phyloP scores from a whole-genome alignment of 2,888 invertebrate genomes.

The Capitulum mitella region DNA sequence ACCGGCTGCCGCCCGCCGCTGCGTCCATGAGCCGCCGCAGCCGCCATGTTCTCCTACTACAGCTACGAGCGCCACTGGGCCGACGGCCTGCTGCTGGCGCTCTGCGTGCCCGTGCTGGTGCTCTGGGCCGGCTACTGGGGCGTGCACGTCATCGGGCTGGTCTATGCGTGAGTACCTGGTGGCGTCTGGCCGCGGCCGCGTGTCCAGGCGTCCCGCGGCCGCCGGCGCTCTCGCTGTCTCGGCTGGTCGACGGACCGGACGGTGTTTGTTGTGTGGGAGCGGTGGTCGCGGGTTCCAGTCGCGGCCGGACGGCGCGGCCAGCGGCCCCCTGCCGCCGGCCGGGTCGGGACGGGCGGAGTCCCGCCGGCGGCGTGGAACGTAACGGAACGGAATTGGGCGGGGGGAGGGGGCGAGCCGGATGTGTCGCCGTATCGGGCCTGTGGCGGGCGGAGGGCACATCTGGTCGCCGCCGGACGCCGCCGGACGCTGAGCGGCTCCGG shows the following conservation, averaged over 20 bases:
- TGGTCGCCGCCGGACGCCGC: no score
- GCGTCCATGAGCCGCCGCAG: not conserved
- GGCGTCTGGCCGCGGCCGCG: not conserved
- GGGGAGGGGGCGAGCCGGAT: no score
- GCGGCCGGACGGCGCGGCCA: not conserved
- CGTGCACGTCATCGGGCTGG: not conserved
- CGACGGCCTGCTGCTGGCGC: constrained; percentile 1
- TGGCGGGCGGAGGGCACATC: no score
- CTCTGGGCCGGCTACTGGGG: constrained; percentile 8
- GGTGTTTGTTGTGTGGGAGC: not conserved
- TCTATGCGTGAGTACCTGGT: not conserved
- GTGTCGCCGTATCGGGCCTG: no score
- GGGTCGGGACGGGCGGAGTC: not conserved
- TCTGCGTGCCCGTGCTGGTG: constrained; percentile 13
- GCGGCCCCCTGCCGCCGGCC: not conserved
- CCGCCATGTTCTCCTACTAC: constrained; percentile 17
- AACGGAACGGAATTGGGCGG: no score
- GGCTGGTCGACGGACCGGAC: not conserved
- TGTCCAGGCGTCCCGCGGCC: not conserved
- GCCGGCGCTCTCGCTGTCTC: not conserved
- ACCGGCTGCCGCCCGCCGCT: not conserved
- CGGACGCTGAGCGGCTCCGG: no score
- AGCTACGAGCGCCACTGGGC: constrained; percentile 22
- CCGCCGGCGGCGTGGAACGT: no score
- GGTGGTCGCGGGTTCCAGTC: not conserved